Percentiles rank a stretch among this genome's conserved stretches.
phyloP scores from a whole-genome alignment of 2,797 vertebrate species.

The Sebastes umbrosus region DNA sequence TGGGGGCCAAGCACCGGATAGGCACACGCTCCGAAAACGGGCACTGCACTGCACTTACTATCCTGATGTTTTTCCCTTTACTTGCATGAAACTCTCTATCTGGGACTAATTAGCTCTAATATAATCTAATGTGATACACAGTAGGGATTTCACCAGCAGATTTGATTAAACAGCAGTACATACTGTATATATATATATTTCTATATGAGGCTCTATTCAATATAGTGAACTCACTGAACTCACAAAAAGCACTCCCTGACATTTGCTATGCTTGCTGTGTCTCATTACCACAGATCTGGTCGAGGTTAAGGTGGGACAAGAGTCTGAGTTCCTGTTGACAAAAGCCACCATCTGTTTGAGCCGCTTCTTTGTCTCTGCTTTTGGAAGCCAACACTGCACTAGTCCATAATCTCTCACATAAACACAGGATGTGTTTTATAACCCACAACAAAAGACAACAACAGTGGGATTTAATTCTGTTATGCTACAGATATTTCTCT shows the following conservation, averaged over 20 bases:
- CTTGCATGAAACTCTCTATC: not conserved
- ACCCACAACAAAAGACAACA: conserved; percentile 38
- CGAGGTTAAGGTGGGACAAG: conserved; percentile 22
- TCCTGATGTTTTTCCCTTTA: not conserved
- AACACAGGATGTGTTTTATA: conserved; percentile 40
- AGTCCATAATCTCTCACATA: conserved; percentile 37
- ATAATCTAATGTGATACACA: not conserved
- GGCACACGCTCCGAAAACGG: too few relatives aligned
- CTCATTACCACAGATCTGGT: conserved; percentile 34
- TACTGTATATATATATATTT: not conserved
- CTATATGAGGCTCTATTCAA: not conserved
- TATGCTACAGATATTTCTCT: conserved; percentile 35
- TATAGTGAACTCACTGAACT: not conserved
- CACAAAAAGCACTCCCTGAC: not conserved
- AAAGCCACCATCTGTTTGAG: conserved; percentile 33
- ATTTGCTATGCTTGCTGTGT: conserved; percentile 15
- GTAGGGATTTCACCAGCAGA: not conserved
- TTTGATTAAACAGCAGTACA: not conserved
- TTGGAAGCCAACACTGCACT: conserved; percentile 7
- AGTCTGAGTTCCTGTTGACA: conserved; percentile 26
- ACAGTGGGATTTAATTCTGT: conserved; percentile 53
- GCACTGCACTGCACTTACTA: too few relatives aligned
- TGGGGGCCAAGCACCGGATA: too few relatives aligned
- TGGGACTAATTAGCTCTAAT: not conserved
- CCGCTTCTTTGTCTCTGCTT: conserved; percentile 37